Conservation (phyloP, 1,140 invertebrate species). For the Ooceraea biroi region DNA sequence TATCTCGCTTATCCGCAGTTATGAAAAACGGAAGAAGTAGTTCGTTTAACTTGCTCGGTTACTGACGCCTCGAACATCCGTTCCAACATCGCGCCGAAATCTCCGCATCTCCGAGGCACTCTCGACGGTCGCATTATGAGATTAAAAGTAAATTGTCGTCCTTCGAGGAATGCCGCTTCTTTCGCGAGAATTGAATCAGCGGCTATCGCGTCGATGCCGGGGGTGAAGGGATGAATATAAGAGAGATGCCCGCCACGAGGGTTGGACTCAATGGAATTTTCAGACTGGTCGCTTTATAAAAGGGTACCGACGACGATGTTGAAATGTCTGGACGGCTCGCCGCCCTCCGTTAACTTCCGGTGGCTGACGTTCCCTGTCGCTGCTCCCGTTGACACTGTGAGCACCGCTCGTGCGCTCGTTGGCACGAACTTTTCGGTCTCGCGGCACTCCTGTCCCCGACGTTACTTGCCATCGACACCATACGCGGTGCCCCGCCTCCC, state of each 20-base stretch:
- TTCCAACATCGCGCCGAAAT: slow-evolving; percentile 6
- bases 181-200: slow-evolving; percentile 60
- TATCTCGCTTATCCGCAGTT: background rate
- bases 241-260: slow-evolving; percentile 10
- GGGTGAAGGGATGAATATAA: slow-evolving; percentile 7
- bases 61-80: background rate
- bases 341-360: slow-evolving; percentile 65
- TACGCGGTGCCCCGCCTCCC: slow-evolving; percentile 51
- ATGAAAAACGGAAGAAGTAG: background rate
- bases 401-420: slow-evolving; percentile 60
- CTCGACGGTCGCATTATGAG: slow-evolving; percentile 41
- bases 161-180: slow-evolving; percentile 32
- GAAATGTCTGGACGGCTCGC: slow-evolving; percentile 63
- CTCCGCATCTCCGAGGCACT: background rate
- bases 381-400: slow-evolving; percentile 13
- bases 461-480: slow-evolving; percentile 73
- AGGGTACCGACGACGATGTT: slow-evolving; percentile 60
- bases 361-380: background rate
- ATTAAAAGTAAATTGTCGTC: slow-evolving; percentile 62
- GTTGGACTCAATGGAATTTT: slow-evolving; percentile 49
- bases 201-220: slow-evolving; percentile 31
- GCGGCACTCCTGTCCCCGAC: slow-evolving; percentile 58
- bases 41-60: background rate
- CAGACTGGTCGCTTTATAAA: slow-evolving; percentile 55
- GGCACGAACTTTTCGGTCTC: slow-evolving; percentile 69